Evolutionary conservation across 2,888 invertebrate species (phyloP), one percentile per base, ranked within the genome.

Genomic region (Rotaria sp.): DNA sequence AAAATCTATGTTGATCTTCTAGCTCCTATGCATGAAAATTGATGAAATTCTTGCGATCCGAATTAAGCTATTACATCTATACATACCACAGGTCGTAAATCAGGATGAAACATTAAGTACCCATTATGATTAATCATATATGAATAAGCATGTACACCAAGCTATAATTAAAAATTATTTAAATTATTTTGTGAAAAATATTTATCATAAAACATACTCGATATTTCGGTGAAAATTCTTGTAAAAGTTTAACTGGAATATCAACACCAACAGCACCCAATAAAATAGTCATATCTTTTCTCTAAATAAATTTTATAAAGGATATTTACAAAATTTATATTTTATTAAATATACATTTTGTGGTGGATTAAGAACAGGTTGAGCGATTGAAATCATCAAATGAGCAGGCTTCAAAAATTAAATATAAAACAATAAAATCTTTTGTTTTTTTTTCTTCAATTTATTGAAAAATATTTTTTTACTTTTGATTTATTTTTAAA

Each of bases 61-160:
- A 5, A 45, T 8, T 11, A 45, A 45, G 11, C 45, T 45, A 45
- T 45, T 45, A 11, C 45, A 45, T 8, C 1, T 41, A 80, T n/a
- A 80, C 80, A n/a, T 80, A 80, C 80, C 80, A 80, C 80, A n/a
- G 80, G 80, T 80, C 80, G 80, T 80, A 80, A 45, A 80, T 80
- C 80, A 0, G 87, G 87, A 84, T 87, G 87, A 75, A 87, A 87
- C 21, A 87, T 84, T 35, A 87, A 57, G 45, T 85, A 87, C 21
- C 87, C 87, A 75, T 87, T 87, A 75, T 87, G 85, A 84, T 85
- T 85, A 59, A 86, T 30, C 85, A 84, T 80, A 74, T 85, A 85
- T n/a, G 85, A 74, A 55, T 87, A 87, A 59, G 74, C 75, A 38
- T 85, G 85, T n/a, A 87, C 87, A n/a, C 85, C 85, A 45, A 87